Percentiles rank a stretch among this genome's conserved stretches.
Evolutionary conservation across 1,140 invertebrate species (phyloP).

Genomic region (Nasonia longicornis): DNA sequence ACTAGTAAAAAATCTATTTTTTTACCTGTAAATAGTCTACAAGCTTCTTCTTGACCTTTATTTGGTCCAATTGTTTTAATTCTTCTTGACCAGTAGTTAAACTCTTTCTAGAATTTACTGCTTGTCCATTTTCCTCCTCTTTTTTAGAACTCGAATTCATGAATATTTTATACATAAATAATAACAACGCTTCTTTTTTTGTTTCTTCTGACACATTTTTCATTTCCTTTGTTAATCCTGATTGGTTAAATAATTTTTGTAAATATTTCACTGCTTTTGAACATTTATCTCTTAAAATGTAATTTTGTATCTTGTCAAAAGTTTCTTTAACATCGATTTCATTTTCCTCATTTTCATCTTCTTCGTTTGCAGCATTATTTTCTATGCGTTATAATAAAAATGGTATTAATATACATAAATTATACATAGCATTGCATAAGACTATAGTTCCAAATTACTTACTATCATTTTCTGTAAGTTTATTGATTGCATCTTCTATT

Average conservation of each 20-base stretch:
- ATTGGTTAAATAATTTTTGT: conserved; percentile 51
- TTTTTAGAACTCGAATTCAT: conserved; percentile 56
- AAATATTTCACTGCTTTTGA: conserved; percentile 57
- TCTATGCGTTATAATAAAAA: conserved; percentile 41
- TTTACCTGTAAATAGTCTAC: conserved; percentile 63
- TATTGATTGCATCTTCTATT: conserved; percentile 63
- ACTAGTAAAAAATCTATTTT: not conserved
- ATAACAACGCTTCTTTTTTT: conserved; percentile 60
- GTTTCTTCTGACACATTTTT: conserved; percentile 53
- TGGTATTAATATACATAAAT: not conserved
- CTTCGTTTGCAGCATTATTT: conserved; percentile 39
- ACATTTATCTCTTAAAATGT: conserved; percentile 62
- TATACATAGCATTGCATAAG: not conserved
- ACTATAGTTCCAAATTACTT: conserved; percentile 5
- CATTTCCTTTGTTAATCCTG: conserved; percentile 53
- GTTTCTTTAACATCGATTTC: conserved; percentile 53
- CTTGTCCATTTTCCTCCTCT: conserved; percentile 44
- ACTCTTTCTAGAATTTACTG: conserved; percentile 34
- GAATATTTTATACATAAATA: conserved; percentile 64
- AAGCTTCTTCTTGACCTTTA: conserved; percentile 55
- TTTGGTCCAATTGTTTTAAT: conserved; percentile 56
- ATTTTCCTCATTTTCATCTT: conserved; percentile 52
- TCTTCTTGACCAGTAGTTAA: conserved; percentile 53
- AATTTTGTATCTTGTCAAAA: conserved; percentile 63
- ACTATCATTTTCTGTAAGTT: conserved; percentile 56